A percentile compares a stretch with the other conserved stretches of the same genome.
Evolutionary conservation across 2,888 invertebrate species (phyloP).

Genomic region (Pheosia gnoma): DNA sequence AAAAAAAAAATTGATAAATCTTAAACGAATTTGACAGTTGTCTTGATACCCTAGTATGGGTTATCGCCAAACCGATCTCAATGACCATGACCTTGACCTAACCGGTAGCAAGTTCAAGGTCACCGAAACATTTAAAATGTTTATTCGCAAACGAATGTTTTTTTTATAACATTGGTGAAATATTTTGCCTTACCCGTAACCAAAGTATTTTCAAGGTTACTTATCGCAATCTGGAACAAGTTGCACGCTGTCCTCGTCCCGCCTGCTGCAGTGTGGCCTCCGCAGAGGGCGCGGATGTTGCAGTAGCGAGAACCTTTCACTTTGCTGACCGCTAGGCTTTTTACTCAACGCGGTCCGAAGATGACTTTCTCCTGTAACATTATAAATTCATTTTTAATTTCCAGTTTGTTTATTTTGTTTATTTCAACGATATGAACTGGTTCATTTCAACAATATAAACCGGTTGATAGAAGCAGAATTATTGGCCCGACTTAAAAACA

Average conservation of each 20-base stretch:
- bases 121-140: neutral
- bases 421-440: too few species aligned
- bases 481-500: too few species aligned
- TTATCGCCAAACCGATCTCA: too few species aligned
- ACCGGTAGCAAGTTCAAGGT: too few species aligned
- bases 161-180: neutral
- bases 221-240: slow-evolving; percentile 72
- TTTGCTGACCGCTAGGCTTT: slow-evolving; percentile 56
- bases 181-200: slow-evolving; percentile 6
- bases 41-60: too few species aligned
- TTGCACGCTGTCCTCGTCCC: slow-evolving; percentile 70
- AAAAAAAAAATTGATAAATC: too few species aligned
- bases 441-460: too few species aligned
- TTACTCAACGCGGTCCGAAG: slow-evolving; percentile 72
- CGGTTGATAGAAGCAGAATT: too few species aligned
- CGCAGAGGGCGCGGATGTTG: slow-evolving; percentile 73
- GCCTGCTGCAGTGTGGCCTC: slow-evolving; percentile 53
- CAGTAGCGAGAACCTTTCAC: slow-evolving; percentile 72
- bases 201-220: slow-evolving; percentile 36
- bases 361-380: slow-evolving; percentile 73
- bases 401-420: neutral
- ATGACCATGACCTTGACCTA: too few species aligned
- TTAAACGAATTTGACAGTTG: too few species aligned
- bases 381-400: neutral
- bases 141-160: neutral